phyloP scores from a whole-genome alignment of 2,113 vertebrate genomes.

The Alethe diademata region DNA sequence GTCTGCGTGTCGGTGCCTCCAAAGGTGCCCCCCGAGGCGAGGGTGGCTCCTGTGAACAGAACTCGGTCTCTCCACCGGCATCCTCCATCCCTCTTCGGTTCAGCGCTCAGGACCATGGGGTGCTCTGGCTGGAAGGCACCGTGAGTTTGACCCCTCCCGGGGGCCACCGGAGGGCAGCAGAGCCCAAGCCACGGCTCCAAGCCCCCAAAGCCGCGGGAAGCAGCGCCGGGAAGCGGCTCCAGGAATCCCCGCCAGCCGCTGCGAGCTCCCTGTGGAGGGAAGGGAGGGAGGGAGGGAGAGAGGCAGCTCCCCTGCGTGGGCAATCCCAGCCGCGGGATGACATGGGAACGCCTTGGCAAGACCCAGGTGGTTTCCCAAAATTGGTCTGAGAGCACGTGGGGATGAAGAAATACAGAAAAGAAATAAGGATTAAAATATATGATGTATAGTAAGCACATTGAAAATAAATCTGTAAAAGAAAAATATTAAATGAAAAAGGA shows the following conservation, averaged over 20 bases:
- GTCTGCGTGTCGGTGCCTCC: fast-evolving
- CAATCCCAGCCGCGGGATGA: fast-evolving
- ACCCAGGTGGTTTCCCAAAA: background rate
- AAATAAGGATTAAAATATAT: background rate
- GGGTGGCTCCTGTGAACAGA: background rate
- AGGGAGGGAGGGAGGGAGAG: too few species aligned
- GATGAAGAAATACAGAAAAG: background rate
- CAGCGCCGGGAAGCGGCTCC: background rate
- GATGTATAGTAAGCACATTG: fast-evolving
- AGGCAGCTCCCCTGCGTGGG: too few species aligned
- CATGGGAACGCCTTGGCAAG: fast-evolving
- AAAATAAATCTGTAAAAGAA: background rate
- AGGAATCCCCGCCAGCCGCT: background rate
- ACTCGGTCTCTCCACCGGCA: fast-evolving
- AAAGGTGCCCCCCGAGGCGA: fast-evolving
- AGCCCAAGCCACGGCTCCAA: background rate
- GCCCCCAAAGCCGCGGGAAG: fast-evolving
- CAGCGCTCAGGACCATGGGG: fast-evolving
- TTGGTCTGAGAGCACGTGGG: background rate
- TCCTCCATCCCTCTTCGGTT: background rate
- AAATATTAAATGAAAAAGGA: background rate
- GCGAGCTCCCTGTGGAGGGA: too few species aligned
- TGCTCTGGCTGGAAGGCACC: fast-evolving
- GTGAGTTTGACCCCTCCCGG: fast-evolving
- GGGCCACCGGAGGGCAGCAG: slow-evolving; percentile 70